Evolutionary conservation across 2,888 invertebrate genomes (phyloP), one percentile per base, ranked within the genome.

Genomic region (Brenthis daphne): DNA sequence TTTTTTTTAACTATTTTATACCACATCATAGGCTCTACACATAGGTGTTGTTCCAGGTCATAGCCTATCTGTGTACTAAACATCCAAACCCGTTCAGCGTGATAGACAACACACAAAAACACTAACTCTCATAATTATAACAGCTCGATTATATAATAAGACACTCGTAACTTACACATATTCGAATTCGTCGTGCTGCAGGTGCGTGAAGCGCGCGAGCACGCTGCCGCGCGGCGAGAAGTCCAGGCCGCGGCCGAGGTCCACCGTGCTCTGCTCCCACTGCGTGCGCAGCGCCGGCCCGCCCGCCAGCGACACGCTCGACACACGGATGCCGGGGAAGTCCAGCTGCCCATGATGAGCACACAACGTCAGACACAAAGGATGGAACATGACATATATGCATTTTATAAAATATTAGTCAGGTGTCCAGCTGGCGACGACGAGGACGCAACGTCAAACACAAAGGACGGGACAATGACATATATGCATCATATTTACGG

Each of bases 161-260:
- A 20, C 20, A 24, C 14, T 14, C 2, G 3, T 14, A 47, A 54
- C 90, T 85, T 64, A 94, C 94, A 84, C 86, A 69, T 95, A 96
- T 14, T 82, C 86, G 84, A 94, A 96, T 3, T 94, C 93, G n/a
- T 93, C 88, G 75, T 96, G 96, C 83, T 96, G 95, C 74, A 96
- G 87, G 81, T 96, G 96, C 3, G 95, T 95, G 86, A 96, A 94
- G 57, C 94, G 84, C 0, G 95, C 96, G 58, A 95, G 94, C 50
- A 97, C 94, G 56, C 94, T 85, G 58, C 97, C 97, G 0, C 96
- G 93, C 0, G 96, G 96, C 11, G 95, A 94, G 87, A 97, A 97
- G 88, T 97, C 97, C 81, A 98, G 93, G 0, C 98, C 98, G 1
- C 97, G 94, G 0, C 95, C 94, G 51, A 98, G 84, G 80, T 97